Evolutionary conservation across 2,113 vertebrate species (phyloP), one percentile per base, ranked within the genome.

Genomic region (Calypte anna): DNA sequence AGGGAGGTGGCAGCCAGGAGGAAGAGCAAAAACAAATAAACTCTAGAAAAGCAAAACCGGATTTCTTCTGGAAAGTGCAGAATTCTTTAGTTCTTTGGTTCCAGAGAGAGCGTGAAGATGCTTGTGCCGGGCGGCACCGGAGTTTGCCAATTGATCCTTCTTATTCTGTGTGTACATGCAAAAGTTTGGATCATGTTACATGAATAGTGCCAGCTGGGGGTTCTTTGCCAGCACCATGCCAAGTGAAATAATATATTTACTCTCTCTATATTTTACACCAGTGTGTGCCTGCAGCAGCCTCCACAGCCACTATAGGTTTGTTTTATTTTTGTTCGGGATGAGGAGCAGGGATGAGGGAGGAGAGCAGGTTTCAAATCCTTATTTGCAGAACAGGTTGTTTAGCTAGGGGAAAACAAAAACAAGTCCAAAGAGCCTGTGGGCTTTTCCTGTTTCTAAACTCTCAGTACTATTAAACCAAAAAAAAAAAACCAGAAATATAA

Each of bases 251-350:
- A 98, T 98, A 98, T 98, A 98, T 98, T 97, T 98, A 98, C 98
- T 98, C 98, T 98, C 98, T 98, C 98, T 98, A 97, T 98, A 98
- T 98, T 99, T 98, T 98, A 99, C 98, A 99, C 99, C 99, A 99
- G 99, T 99, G 99, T 99, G 99, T 99, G 99, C 99, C 99, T 99
- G 99, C 99, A 98, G 97, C 97, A 98, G 98, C 98, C 98, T 98
- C 98, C 98, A 98, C 98, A 98, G 98, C 98, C 98, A 98, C 97
- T 96, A 97, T 95, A 98, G 97, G 97, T 98, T 98, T 97, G 96
- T 97, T 98, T 98, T 96, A 91, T 97, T 98, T 98, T 97, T 84
- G 95, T 98, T 96, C 90, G 96, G 97, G 98, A 97, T 96, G 97
- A 98, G 97, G 97, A 97, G 98, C 97, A 96, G 98, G 97, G 98